Evolutionary conservation across 2,888 invertebrate genomes (phyloP), one percentile per base, ranked within the genome.

Genomic region (Corythucha ciliata): DNA sequence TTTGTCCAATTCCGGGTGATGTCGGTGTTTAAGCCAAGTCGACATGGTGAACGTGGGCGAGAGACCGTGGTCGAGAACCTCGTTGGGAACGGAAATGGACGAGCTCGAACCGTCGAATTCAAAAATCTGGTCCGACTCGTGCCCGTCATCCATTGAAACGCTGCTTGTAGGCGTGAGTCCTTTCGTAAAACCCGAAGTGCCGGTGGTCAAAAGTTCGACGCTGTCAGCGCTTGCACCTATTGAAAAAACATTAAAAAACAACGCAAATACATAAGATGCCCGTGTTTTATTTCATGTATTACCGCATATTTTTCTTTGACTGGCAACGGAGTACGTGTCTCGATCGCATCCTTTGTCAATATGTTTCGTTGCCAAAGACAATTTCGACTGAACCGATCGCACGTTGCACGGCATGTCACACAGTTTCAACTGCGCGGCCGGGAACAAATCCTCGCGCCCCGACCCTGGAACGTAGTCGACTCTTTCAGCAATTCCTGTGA

Each of bases 341-440:
- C 94, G 74, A 68, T 96, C 96, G 72, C 97, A 97, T 63, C 94
- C 93, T 67, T 91, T 89, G 58, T 92, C 94, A 57, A 93, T 92
- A 67, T 94, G 89, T 50, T 83, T 80, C 12, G 86, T 85, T 52
- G 79, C 77, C 59, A 88, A 72, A 18, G 78, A 75, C 44, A 88
- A 73, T 50, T 70, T 65, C 2, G 72, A 69, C 51, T 70, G 66
- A n/a, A 77, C 65, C 57, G 73, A 74, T 8, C 73, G 68, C 36
- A 77, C 68, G 34, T 68, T 69, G 60, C 76, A 77, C 0, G 76
- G 76, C 3, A 76, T 74, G 61, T 76, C 76, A 64, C 76, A 80
- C 41, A 81, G 70, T 63, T 80, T 79, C 58, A 81, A 66, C 52
- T 73, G 71, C 2, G 89, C 89, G 3, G 79, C 79, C 0, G 88